Conservation (phyloP, 2,797 vertebrate genomes). For the Anguilla obscura region DNA sequence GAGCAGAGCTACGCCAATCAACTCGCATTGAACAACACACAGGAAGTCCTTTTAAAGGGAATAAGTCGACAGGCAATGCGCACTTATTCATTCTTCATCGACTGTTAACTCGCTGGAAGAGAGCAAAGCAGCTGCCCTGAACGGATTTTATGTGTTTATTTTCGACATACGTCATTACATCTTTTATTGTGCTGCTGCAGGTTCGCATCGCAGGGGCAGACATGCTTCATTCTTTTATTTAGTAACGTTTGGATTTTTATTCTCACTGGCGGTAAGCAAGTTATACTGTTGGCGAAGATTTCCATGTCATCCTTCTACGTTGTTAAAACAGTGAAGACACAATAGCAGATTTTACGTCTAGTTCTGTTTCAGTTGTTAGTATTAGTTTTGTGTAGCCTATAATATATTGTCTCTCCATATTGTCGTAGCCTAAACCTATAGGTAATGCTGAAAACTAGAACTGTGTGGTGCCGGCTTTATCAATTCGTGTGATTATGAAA, state of each 20-base stretch:
- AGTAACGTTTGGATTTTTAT: constrained; percentile 53
- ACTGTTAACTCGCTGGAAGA: constrained; percentile 41
- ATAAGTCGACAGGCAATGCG: constrained; percentile 62
- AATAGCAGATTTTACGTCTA: not conserved
- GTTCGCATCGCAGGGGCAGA: constrained; percentile 33
- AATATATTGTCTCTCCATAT: not conserved
- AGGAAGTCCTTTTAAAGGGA: constrained; percentile 60
- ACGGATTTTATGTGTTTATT: constrained; percentile 33
- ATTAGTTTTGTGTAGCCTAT: not conserved
- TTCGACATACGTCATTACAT: constrained; percentile 11
- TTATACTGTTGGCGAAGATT: not conserved
- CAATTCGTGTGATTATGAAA: not conserved
- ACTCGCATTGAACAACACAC: constrained; percentile 49
- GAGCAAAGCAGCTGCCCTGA: constrained; percentile 8
- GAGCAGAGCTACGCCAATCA: constrained; percentile 71
- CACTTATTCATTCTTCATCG: constrained; percentile 63
- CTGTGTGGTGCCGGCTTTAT: not conserved
- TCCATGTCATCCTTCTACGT: not conserved
- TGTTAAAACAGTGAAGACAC: not conserved
- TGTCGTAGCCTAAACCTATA: not conserved
- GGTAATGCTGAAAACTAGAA: not conserved
- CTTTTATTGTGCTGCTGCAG: constrained; percentile 32
- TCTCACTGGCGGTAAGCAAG: constrained; percentile 54
- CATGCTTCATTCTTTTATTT: constrained; percentile 45
- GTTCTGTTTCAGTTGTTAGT: not conserved